Base-by-base conservation (phyloP, 2,113 vertebrate species). In the Nycticebus coucang region DNA sequence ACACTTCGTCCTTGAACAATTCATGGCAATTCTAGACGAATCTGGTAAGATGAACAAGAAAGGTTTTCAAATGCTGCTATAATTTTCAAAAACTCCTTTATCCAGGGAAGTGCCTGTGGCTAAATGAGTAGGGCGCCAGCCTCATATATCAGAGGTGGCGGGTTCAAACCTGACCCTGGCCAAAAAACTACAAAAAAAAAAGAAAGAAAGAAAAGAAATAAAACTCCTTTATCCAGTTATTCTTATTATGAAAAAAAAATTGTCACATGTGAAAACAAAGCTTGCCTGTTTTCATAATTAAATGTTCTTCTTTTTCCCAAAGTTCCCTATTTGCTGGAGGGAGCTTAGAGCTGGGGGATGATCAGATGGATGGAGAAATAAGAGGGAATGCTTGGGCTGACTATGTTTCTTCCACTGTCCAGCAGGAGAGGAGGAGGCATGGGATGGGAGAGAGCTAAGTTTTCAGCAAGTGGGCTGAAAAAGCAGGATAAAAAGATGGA, bases 211-310 rank as follows among this genome's bases (percentile, higher is more conserved):
- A 41, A 41, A 41, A 41, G 41, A 41, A 41, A 41, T 3, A 41
- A 41, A 41, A 60, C 24, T 15, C 0, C 35, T 83, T 88, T 45
- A 18, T 59, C 21, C 78, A 50, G 87, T 88, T 82, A 68, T 77
- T 84, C 53, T 5, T 89, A 30, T 74, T 92, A 80, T 30, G 22
- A 59, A 83, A 72, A 33, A 91, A 33, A 91, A 95, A 94, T 87
- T 1, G 62, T 86, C 37, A 41, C 7, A 19, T 87, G 78, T 62
- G 9, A 66, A 12, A 50, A 26, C n/a, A 59, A 59, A 33, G 53
- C 37, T 22, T 57, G 11, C 8, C 22, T 86, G 85, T 77, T 88
- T 92, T 87, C 33, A 45, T 83, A 71, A 77, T 82, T 86, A 84
- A 94, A 75, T 80, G 24, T 37, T 8, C n/a, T 24, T 89, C 2